Evolutionary conservation across 1,140 invertebrate species (phyloP), one percentile per base, ranked within the genome.

Genomic region (Drosophila prosaltans): DNA sequence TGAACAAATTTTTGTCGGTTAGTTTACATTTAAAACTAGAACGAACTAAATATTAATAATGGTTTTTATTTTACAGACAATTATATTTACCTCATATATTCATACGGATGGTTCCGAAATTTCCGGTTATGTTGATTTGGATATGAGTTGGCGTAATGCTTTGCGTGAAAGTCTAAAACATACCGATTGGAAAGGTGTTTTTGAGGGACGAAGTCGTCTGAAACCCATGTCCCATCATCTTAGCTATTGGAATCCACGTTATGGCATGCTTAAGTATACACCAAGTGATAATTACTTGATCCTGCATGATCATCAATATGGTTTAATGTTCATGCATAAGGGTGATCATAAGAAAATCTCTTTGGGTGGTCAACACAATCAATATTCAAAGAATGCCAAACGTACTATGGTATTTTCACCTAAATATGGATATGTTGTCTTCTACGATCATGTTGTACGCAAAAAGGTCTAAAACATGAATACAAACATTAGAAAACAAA

Each of bases 391-490:
- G 0, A 91, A 91, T 61, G 72, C 78, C 24, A 78, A 36, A 8
- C 69, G 91, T 2, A 40, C 69, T 2, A 84, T 80, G 70, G 54
- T 68, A 1, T 70, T 64, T 43, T 91, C 91, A 0, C 77, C 82
- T 1, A 78, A 70, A 28, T 84, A 81, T 39, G 86, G 89, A 8
- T 72, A 74, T 43, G 67, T 90, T 1, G 63, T 91, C 7, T 83
- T 92, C 32, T 92, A 92, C 54, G 91, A 92, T 80, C 91, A 92
- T 40, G 11, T 76, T 21, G 66, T 92, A 7, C 83, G 91, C 58
- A 92, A 91, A 61, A 92, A 92, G 64, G 80, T 85, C 2, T 88
- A 89, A 36, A 1, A 3, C 11, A n/a, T 30, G 48, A 9, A 5
- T 1, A 36, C 3, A 36, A 36, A 36, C 6, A 6, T 36, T 36